Conservation (phyloP, 2,888 invertebrate species). For the Aphodius granarius region DNA sequence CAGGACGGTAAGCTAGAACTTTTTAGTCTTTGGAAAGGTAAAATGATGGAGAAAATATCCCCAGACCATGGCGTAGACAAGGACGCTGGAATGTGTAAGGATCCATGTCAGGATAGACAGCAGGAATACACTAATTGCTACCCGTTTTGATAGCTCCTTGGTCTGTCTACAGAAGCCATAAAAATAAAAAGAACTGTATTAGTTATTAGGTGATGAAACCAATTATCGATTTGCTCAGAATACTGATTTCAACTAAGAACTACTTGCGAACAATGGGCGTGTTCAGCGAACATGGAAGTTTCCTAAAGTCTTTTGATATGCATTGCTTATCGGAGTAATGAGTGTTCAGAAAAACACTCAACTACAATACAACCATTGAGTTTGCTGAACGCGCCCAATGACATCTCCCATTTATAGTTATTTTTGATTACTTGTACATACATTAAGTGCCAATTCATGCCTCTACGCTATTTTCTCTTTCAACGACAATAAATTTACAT, state of each 20-base stretch:
- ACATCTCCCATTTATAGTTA: too few species aligned
- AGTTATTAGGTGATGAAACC: conserved; percentile 20
- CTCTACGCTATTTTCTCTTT: background rate
- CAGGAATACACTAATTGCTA: conserved; percentile 38
- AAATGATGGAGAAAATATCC: conserved; percentile 28
- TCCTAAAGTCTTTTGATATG: too few species aligned
- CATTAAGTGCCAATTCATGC: background rate
- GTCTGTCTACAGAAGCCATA: conserved; percentile 41
- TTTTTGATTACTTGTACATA: background rate
- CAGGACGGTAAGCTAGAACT: conserved; percentile 1
- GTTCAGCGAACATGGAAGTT: too few species aligned
- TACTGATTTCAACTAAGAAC: too few species aligned
- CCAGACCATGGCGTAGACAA: conserved; percentile 35
- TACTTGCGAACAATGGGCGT: too few species aligned
- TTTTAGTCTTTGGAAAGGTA: conserved; percentile 18
- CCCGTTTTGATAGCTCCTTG: conserved; percentile 38
- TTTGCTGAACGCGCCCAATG: too few species aligned
- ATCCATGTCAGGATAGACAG: conserved; percentile 40
- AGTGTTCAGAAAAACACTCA: too few species aligned
- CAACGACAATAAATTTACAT: background rate
- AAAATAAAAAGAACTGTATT: conserved; percentile 29
- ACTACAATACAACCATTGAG: too few species aligned
- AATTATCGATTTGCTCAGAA: too few species aligned
- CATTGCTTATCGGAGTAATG: too few species aligned
- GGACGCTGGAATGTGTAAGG: conserved; percentile 33